phyloP scores from a whole-genome alignment of 2,888 invertebrate species.

The Idaea aversata region DNA sequence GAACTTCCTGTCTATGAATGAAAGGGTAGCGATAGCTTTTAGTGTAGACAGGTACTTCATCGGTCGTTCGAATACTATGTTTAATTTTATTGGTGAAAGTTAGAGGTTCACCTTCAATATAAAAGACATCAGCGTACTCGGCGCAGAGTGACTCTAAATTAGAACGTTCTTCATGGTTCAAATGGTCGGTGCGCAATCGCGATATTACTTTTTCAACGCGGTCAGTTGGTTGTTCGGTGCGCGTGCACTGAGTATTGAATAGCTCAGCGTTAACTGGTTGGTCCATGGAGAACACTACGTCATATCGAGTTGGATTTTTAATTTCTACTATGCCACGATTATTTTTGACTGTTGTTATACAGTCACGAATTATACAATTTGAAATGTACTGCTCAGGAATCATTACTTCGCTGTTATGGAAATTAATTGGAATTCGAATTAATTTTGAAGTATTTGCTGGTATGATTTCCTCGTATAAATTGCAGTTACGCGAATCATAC shows the following conservation, averaged over 20 bases:
- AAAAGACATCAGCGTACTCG: slow-evolving; percentile 28
- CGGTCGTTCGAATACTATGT: slow-evolving; percentile 13
- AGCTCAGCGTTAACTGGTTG: slow-evolving; percentile 21
- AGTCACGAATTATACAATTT: slow-evolving; percentile 29
- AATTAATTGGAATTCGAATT: slow-evolving; percentile 25
- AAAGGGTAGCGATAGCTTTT: slow-evolving; percentile 19
- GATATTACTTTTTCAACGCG: slow-evolving; percentile 26
- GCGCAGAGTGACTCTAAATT: slow-evolving; percentile 26
- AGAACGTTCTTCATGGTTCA: slow-evolving; percentile 33
- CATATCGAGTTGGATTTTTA: slow-evolving; percentile 25
- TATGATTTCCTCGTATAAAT: slow-evolving; percentile 32
- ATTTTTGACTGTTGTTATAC: slow-evolving; percentile 27
- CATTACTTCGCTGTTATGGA: slow-evolving; percentile 23
- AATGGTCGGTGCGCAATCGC: slow-evolving; percentile 34
- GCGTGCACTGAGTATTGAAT: slow-evolving; percentile 26
- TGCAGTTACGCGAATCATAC: slow-evolving; percentile 28
- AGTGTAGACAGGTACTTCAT: slow-evolving; percentile 17
- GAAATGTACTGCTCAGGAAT: slow-evolving; percentile 23
- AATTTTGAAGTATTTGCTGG: slow-evolving; percentile 28
- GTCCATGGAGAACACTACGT: slow-evolving; percentile 30
- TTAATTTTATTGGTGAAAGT: slow-evolving; percentile 3
- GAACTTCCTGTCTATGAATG: slow-evolving; percentile 18
- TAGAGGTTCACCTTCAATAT: slow-evolving; percentile 21
- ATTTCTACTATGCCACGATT: slow-evolving; percentile 29
- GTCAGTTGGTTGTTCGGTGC: slow-evolving; percentile 6